phyloP scores from a whole-genome alignment of 2,888 invertebrate species.

The Junonia oenone region DNA sequence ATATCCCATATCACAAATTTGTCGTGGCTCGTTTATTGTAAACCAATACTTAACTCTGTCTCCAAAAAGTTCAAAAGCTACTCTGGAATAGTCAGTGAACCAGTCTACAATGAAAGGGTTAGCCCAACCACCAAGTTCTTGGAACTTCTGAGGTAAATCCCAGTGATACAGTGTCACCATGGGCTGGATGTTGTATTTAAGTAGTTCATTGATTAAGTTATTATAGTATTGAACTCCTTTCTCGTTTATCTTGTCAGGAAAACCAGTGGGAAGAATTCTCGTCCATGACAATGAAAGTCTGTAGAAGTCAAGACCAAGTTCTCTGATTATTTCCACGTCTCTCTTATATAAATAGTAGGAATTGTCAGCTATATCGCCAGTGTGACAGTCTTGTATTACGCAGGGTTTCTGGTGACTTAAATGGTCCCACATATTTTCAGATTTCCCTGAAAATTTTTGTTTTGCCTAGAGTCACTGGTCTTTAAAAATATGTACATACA shows the following conservation, averaged over 20 bases:
- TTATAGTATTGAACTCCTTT: conserved; percentile 40
- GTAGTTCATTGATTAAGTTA: conserved; percentile 67
- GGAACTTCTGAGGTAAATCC: conserved; percentile 50
- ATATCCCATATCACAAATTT: conserved; percentile 57
- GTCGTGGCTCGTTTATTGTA: conserved; percentile 74
- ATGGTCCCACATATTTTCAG: conserved; percentile 80
- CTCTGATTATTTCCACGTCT: conserved; percentile 52
- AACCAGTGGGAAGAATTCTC: conserved; percentile 77
- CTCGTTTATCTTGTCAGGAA: conserved; percentile 64
- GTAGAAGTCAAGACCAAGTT: conserved; percentile 59
- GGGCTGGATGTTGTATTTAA: conserved; percentile 75
- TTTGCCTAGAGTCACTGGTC: not conserved
- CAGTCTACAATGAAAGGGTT: conserved; percentile 54
- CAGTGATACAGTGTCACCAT: conserved; percentile 68
- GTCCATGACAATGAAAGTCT: conserved; percentile 80
- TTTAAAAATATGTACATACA: not conserved
- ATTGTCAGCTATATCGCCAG: conserved; percentile 77
- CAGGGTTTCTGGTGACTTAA: conserved; percentile 62
- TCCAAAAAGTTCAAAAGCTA: conserved; percentile 53
- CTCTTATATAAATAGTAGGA: conserved; percentile 76
- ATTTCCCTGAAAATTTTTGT: conserved; percentile 48
- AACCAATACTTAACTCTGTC: conserved; percentile 72
- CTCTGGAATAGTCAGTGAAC: conserved; percentile 57
- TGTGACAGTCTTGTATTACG: conserved; percentile 65
- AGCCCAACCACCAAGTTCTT: conserved; percentile 61